Conservation (phyloP, 2,797 vertebrate genomes). For the Acrossocheilus fasciatus region DNA sequence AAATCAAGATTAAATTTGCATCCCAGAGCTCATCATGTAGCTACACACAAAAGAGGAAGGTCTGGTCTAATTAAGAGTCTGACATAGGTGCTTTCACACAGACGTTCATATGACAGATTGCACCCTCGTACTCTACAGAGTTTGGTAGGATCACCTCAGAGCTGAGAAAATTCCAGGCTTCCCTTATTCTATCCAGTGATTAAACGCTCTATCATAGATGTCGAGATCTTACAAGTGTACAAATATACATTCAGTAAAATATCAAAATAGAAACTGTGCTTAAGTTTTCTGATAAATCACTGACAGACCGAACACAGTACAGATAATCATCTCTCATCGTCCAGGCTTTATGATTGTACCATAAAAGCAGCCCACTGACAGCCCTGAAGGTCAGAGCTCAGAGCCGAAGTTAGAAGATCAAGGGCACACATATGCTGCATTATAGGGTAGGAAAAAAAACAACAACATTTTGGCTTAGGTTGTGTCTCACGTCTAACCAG, state of each 20-base stretch:
- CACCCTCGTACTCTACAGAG: conserved; percentile 36
- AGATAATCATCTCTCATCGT: conserved; percentile 64
- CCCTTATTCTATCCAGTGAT: conserved; percentile 62
- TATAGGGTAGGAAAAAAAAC: conserved; percentile 31
- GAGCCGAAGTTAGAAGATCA: conserved; percentile 58
- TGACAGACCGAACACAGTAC: conserved; percentile 54
- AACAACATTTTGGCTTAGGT: conserved; percentile 62
- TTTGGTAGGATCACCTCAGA: conserved; percentile 30
- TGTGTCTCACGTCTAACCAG: conserved; percentile 60
- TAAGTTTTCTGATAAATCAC: conserved; percentile 65
- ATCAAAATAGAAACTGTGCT: conserved; percentile 61
- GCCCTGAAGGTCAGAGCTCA: conserved; percentile 60
- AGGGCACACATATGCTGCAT: conserved; percentile 59
- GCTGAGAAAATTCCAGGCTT: conserved; percentile 53
- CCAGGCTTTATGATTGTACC: conserved; percentile 76
- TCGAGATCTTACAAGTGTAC: conserved; percentile 60
- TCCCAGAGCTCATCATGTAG: conserved; percentile 12
- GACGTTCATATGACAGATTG: conserved; percentile 7
- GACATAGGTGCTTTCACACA: background rate
- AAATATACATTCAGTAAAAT: conserved; percentile 64
- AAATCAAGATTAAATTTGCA: conserved; percentile 30
- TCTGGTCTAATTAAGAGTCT: background rate
- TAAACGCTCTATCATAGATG: conserved; percentile 60
- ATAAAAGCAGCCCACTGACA: conserved; percentile 62
- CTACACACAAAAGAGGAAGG: conserved; percentile 20